A percentile compares a stretch with the other conserved stretches of the same genome.
Conservation (phyloP, 2,888 invertebrate species). For the Orchesellides sinensis region DNA sequence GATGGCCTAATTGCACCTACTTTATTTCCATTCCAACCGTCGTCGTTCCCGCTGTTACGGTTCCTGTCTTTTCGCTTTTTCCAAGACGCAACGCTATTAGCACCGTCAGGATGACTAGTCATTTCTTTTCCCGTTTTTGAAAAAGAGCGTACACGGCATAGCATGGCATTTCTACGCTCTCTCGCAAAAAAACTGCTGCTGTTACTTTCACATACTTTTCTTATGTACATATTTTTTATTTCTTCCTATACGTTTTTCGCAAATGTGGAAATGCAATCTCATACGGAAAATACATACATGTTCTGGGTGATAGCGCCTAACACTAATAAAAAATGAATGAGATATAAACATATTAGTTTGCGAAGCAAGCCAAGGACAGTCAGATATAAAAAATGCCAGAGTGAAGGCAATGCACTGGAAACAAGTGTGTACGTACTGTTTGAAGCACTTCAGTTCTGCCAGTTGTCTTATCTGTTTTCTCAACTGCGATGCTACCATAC, state of each 20-base stretch:
- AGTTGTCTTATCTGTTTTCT: slow-evolving; percentile 13
- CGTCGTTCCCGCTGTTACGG: slow-evolving; percentile 56
- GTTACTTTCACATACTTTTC: neutral
- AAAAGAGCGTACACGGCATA: slow-evolving; percentile 22
- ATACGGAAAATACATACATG: neutral
- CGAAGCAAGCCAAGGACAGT: neutral
- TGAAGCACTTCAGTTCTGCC: neutral
- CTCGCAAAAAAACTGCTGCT: neutral
- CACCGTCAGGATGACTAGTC: slow-evolving; percentile 27
- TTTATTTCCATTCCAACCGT: slow-evolving; percentile 53
- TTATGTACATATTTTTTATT: slow-evolving; percentile 16
- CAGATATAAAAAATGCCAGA: neutral
- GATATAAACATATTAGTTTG: neutral
- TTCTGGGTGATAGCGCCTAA: neutral
- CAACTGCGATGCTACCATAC: no score
- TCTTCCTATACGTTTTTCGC: neutral
- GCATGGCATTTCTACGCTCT: neutral
- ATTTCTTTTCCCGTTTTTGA: slow-evolving; percentile 18
- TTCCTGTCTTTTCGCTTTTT: slow-evolving; percentile 56
- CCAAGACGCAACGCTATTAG: slow-evolving; percentile 34
- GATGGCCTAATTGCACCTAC: slow-evolving; percentile 61
- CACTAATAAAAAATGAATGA: slow-evolving; percentile 20
- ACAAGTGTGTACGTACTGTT: neutral
- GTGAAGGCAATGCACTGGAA: slow-evolving; percentile 16
- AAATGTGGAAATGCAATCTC: neutral